A percentile compares a stretch with the other conserved stretches of the same genome.
phyloP scores from a whole-genome alignment of 2,113 vertebrate species.

The Pollimyrus isidori region DNA sequence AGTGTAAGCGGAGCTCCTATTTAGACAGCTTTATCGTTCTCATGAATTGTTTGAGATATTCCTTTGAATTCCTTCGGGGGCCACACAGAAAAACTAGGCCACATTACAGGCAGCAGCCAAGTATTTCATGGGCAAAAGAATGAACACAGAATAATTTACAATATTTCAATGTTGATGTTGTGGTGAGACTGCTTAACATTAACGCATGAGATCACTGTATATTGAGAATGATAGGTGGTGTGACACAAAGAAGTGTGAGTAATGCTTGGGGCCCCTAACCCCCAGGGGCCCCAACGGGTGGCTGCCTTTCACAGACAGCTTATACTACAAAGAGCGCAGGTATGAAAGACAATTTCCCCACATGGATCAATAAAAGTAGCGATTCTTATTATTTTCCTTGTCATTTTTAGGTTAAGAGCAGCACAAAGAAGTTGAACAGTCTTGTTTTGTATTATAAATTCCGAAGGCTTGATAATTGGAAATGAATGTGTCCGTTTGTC shows the following conservation, averaged over 20 bases:
- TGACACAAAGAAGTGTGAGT: neutral
- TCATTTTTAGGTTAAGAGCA: neutral
- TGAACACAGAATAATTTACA: neutral
- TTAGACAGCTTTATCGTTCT: neutral
- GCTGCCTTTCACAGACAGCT: neutral
- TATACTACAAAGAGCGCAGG: neutral
- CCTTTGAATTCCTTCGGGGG: neutral
- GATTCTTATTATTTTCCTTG: neutral
- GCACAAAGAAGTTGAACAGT: neutral
- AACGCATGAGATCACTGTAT: neutral
- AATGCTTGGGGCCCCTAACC: no score
- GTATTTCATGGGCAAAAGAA: neutral
- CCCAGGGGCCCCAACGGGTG: no score
- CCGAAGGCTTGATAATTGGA: neutral
- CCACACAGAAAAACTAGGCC: neutral
- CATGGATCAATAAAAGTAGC: no score
- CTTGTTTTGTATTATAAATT: neutral
- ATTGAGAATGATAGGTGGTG: neutral
- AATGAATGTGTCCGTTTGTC: neutral
- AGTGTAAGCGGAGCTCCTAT: neutral
- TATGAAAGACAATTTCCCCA: no score
- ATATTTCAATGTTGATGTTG: neutral
- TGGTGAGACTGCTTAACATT: neutral
- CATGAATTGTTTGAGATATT: neutral
- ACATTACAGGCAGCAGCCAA: neutral